These are phyloP conservation scores for Atta colombica DNA, from an alignment of 1,140 invertebrate species.

Conservation along the genomic window DNA sequence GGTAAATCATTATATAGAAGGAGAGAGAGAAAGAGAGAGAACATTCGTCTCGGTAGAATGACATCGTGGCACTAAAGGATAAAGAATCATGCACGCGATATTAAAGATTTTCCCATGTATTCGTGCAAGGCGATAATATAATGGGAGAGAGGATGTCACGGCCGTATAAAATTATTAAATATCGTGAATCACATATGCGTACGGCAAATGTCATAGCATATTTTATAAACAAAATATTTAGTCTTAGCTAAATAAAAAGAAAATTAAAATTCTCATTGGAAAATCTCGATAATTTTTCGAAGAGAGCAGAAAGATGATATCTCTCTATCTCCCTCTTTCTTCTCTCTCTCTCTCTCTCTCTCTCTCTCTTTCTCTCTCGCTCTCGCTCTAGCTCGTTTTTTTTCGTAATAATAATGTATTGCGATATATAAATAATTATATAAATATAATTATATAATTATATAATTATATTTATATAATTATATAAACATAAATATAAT, in stretches of 20 bases:
- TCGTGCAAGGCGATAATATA: conserved; percentile 55
- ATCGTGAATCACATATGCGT: conserved; percentile 30
- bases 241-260: neutral
- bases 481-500: too few relatives aligned
- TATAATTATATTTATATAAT: too few relatives aligned
- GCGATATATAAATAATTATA: neutral
- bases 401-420: neutral
- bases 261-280: conserved; percentile 10
- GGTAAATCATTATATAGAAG: neutral
- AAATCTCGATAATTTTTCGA: neutral
- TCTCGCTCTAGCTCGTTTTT: too few relatives aligned
- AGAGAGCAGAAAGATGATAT: neutral
- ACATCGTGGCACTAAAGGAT: conserved; percentile 34
- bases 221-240: conserved; percentile 19
- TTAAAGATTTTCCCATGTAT: conserved; percentile 63
- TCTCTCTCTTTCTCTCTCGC: too few relatives aligned
- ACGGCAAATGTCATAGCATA: conserved; percentile 44
- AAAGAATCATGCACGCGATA: conserved; percentile 61
- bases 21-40: conserved; percentile 10
- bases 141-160: conserved; percentile 60
- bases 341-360: neutral
- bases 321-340: neutral
- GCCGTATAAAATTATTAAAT: conserved; percentile 64
- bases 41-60: conserved; percentile 58
- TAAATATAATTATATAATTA: too few relatives aligned